Conservation (phyloP, 2,113 vertebrate genomes). For the Nipponia nippon region DNA sequence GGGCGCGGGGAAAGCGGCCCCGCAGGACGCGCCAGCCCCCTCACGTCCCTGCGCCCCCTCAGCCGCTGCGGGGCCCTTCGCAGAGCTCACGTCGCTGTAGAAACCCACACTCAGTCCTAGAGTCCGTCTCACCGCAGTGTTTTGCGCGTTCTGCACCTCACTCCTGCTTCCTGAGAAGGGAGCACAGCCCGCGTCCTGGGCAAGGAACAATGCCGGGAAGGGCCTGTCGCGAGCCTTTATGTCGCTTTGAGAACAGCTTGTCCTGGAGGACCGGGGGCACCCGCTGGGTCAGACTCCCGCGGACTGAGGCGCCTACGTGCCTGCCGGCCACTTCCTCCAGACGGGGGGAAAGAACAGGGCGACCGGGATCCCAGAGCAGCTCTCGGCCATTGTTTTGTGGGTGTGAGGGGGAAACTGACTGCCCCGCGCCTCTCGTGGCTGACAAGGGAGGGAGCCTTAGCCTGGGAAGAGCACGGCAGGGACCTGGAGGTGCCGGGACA, state of each 20-base stretch:
- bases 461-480: too few species aligned
- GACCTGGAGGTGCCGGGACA: too few species aligned
- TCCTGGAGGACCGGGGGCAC: neutral
- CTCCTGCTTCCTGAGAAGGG: neutral
- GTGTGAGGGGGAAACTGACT: fast-evolving
- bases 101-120: fast-evolving
- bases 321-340: neutral
- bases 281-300: fast-evolving
- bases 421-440: fast-evolving
- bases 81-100: fast-evolving
- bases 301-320: neutral
- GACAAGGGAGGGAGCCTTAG: fast-evolving
- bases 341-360: fast-evolving
- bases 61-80: neutral
- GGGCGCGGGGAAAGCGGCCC: neutral
- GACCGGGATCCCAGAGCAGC: too few species aligned
- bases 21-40: fast-evolving
- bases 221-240: fast-evolving
- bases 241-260: neutral
- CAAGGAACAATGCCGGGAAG: neutral
- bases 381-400: neutral
- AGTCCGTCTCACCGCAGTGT: fast-evolving
- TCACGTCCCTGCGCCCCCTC: too few species aligned
- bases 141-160: neutral
- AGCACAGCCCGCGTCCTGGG: fast-evolving